Conservation (phyloP, 2,888 invertebrate species). For the Tachystola acroxantha region DNA sequence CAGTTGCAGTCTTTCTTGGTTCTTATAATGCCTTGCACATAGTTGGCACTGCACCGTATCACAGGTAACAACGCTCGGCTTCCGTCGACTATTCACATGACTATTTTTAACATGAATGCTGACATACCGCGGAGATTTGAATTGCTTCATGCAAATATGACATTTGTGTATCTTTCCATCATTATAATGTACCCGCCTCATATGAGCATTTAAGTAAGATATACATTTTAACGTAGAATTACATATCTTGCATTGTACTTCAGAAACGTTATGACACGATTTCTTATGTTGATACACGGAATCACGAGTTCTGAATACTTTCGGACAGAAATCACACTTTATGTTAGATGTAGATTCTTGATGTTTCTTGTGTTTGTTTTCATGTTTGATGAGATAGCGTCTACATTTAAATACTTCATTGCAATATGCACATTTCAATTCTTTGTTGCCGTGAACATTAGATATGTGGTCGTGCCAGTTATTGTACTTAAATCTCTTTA, state of each 20-base stretch:
- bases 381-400: no score
- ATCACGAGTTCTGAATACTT: constrained; percentile 12
- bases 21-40: neutral
- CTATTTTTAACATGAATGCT: constrained; percentile 28
- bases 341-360: constrained; percentile 14
- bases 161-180: constrained; percentile 26
- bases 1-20: neutral
- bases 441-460: neutral
- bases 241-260: constrained; percentile 22
- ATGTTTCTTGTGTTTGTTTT: no score
- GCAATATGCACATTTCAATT: constrained; percentile 9
- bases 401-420: constrained; percentile 17
- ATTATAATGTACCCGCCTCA: constrained; percentile 25
- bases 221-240: constrained; percentile 23
- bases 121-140: constrained; percentile 31
- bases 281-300: constrained; percentile 17
- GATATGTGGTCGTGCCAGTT: constrained; percentile 22
- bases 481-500: constrained; percentile 18
- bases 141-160: constrained; percentile 29
- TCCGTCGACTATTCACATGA: neutral
- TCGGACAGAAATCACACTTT: constrained; percentile 20
- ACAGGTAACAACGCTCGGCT: no score
- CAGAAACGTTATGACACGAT: constrained; percentile 21
- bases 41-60: neutral
- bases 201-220: constrained; percentile 22